phyloP scores from a whole-genome alignment of 2,888 invertebrate species.

The Drosophila putrida region DNA sequence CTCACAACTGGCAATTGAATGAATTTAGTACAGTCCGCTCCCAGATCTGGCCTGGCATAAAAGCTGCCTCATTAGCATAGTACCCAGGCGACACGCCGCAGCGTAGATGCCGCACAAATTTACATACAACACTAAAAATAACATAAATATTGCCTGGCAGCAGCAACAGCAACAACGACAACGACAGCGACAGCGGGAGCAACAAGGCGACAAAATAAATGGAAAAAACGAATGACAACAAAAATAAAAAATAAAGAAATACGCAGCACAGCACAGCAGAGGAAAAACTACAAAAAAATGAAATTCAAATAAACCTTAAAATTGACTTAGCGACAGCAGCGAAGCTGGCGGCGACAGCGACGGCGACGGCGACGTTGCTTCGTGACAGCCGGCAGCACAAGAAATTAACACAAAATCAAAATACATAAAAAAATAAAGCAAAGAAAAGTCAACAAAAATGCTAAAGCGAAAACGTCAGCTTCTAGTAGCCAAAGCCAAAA shows the following conservation, averaged over 20 bases:
- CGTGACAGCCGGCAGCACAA: slow-evolving; percentile 65
- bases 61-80: slow-evolving; percentile 68
- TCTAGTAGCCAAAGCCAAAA: slow-evolving; percentile 33
- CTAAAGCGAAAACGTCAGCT: slow-evolving; percentile 58
- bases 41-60: slow-evolving; percentile 67
- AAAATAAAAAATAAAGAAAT: slow-evolving; percentile 21
- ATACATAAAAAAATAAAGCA: slow-evolving; percentile 34
- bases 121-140: slow-evolving; percentile 76
- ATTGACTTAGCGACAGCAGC: slow-evolving; percentile 70
- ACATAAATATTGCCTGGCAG: slow-evolving; percentile 59
- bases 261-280: slow-evolving; percentile 16
- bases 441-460: slow-evolving; percentile 25
- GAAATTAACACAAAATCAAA: slow-evolving; percentile 72
- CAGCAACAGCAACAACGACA: slow-evolving; percentile 28
- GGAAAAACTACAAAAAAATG: slow-evolving; percentile 69
- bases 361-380: slow-evolving; percentile 27
- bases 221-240: slow-evolving; percentile 20
- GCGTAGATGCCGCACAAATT: slow-evolving; percentile 52
- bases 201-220: slow-evolving; percentile 57
- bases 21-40: slow-evolving; percentile 44
- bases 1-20: slow-evolving; percentile 30
- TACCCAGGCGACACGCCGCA: slow-evolving; percentile 23
- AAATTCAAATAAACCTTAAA: slow-evolving; percentile 81
- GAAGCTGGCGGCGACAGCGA: slow-evolving; percentile 30
- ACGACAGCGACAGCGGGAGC: slow-evolving; percentile 27